Base-by-base conservation (phyloP, 2,113 vertebrate genomes). In the Scatophagus argus region DNA sequence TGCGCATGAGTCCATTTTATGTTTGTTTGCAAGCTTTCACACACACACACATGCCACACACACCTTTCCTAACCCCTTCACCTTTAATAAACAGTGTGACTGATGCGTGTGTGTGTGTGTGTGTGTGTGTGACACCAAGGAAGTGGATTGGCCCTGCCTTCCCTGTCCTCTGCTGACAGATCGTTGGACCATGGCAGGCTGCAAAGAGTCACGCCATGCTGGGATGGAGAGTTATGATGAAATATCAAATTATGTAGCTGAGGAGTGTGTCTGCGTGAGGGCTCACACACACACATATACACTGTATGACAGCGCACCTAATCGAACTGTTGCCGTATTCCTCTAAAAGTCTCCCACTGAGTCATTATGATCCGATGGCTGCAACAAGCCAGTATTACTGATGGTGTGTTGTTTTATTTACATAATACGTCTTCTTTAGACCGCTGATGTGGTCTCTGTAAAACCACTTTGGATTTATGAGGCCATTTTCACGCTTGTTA, bases 401-500 rank as follows among this genome's bases (percentile, higher is more conserved):
- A 89, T 89, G 82, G 85, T 82, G 68, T 91, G 85, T 93, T 92
- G 93, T 94, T 92, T 94, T 93, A 92, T 92, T 93, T 91, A 91
- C 89, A 92, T 90, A 90, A 90, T 89, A 91, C 86, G 76, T 92
- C 91, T 92, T 88, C 86, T 91, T 92, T 90, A 85, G 88, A 61
- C 74, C 6, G n/a, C 83, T 87, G 86, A 89, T 91, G 85, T 89
- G 85, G 84, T 85, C 85, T 82, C 82, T 34, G 85, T 83, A 87
- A 91, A 91, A 87, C 71, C 81, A 82, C 89, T 91, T 84, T 86
- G 90, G 90, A 93, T 92, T 93, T 91, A 92, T 87, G 88, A 89
- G 84, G 81, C 90, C 89, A 91, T 92, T 92, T 92, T 93, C 89
- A 90, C 70, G 84, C 91, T 93, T 92, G 88, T 92, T 93, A 92